phyloP scores from a whole-genome alignment of 2,888 invertebrate genomes.

The Nymphalis polychloros region DNA sequence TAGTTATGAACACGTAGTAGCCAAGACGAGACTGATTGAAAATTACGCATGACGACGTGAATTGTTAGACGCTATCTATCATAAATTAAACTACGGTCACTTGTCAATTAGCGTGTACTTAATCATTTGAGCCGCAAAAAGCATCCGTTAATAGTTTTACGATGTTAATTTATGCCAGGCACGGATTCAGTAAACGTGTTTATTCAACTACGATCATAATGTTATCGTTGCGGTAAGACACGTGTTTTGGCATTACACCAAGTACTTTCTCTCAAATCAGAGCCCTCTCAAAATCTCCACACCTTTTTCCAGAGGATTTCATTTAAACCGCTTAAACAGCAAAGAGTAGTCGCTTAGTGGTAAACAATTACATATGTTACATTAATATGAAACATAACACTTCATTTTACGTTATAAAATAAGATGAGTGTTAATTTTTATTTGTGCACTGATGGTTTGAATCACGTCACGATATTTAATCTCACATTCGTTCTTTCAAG shows the following conservation, averaged over 20 bases:
- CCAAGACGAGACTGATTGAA: constrained; percentile 17
- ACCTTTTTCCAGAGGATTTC: constrained; percentile 9
- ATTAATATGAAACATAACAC: not conserved
- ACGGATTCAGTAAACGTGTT: constrained; percentile 55
- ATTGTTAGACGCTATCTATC: constrained; percentile 26
- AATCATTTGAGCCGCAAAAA: constrained; percentile 40
- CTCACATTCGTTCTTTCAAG: too few species aligned
- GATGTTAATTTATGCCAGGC: constrained; percentile 57
- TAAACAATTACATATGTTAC: too few species aligned
- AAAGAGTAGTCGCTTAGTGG: too few species aligned
- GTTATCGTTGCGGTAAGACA: constrained; percentile 59
- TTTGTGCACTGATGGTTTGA: not conserved
- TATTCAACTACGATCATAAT: constrained; percentile 61
- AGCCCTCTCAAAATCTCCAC: constrained; percentile 25
- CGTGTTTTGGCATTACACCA: constrained; percentile 66
- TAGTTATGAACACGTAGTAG: not conserved
- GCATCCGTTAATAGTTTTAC: constrained; percentile 56
- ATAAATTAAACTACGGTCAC: constrained; percentile 34
- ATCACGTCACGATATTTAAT: not conserved
- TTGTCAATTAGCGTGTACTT: constrained; percentile 40
- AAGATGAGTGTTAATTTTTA: not conserved
- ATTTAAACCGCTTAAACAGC: not conserved
- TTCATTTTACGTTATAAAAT: not conserved
- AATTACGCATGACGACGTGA: constrained; percentile 23
- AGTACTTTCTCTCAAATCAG: constrained; percentile 57